These are phyloP conservation scores for Crambe crambe DNA, from an alignment of 37 sponge, comb jelly and placozoan species.

Conservation along the genomic window DNA sequence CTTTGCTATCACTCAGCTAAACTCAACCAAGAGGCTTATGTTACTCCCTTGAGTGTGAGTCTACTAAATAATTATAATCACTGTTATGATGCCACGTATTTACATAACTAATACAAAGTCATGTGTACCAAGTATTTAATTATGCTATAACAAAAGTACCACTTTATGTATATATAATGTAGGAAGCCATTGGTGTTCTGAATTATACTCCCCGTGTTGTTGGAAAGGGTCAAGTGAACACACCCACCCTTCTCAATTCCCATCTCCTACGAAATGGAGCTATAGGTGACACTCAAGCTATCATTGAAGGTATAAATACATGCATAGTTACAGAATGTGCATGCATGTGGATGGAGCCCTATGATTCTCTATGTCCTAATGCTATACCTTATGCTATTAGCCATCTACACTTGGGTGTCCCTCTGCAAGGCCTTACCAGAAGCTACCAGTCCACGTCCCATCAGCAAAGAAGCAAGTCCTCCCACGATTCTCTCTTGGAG, in stretches of 20 bases:
- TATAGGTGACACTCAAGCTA: constrained; percentile 6
- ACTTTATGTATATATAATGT: not conserved
- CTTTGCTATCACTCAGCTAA: constrained; percentile 36
- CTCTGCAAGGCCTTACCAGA: constrained; percentile 39
- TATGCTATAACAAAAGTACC: too few species aligned
- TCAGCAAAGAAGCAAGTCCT: not conserved
- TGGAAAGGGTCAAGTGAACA: constrained; percentile 3
- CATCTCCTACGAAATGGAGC: constrained; percentile 49
- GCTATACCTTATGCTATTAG: too few species aligned
- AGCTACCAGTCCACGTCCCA: not conserved
- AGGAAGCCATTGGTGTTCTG: not conserved
- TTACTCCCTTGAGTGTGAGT: not conserved
- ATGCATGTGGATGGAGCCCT: not conserved
- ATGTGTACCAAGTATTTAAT: too few species aligned
- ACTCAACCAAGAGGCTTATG: constrained; percentile 11
- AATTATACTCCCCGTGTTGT: constrained; percentile 14
- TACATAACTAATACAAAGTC: too few species aligned
- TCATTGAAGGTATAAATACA: constrained; percentile 3
- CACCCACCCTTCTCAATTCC: constrained; percentile 12
- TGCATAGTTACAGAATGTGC: not conserved
- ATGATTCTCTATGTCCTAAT: not conserved
- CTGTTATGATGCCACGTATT: too few species aligned
- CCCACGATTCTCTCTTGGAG: constrained; percentile 14
- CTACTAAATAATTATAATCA: not conserved
- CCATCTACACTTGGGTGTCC: constrained; percentile 38